Percentiles rank a stretch among this genome's conserved stretches.
phyloP scores from a whole-genome alignment of 2,113 vertebrate genomes.

The Fulmarus glacialis region DNA sequence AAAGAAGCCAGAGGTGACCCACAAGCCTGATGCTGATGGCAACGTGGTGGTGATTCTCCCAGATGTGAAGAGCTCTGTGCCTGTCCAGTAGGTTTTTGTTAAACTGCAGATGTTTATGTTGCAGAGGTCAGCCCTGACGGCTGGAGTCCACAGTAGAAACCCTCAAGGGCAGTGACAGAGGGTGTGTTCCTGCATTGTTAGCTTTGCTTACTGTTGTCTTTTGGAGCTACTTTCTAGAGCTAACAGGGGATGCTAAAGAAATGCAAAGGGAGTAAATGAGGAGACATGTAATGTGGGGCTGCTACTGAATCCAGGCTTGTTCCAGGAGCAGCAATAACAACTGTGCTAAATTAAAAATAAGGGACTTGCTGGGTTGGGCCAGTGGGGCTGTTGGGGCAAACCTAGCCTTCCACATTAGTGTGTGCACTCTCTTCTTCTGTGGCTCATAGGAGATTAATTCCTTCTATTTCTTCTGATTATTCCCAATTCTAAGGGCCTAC shows the following conservation, averaged over 20 bases:
- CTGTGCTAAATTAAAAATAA: neutral
- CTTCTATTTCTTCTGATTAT: neutral
- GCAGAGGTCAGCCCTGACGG: neutral
- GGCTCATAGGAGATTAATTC: neutral
- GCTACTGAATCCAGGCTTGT: neutral
- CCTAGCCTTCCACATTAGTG: neutral
- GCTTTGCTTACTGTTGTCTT: neutral
- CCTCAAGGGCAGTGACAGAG: rapidly evolving
- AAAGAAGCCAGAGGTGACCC: slow-evolving; percentile 87
- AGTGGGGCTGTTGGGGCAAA: neutral
- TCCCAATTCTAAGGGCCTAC: slow-evolving; percentile 77
- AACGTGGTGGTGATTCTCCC: slow-evolving; percentile 86
- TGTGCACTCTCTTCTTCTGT: neutral
- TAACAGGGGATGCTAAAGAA: neutral
- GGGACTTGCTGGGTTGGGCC: neutral
- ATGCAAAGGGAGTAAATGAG: neutral
- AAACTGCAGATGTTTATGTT: neutral
- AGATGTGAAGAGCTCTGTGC: slow-evolving; percentile 80
- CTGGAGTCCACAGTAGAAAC: neutral
- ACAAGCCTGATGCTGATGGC: slow-evolving; percentile 84
- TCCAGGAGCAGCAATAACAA: neutral
- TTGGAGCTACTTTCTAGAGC: neutral
- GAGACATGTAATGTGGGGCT: rapidly evolving
- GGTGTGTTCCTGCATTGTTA: neutral
- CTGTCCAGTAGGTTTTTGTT: slow-evolving; percentile 83